Conservation (phyloP, 2,888 invertebrate genomes). For the Mimas tiliae region DNA sequence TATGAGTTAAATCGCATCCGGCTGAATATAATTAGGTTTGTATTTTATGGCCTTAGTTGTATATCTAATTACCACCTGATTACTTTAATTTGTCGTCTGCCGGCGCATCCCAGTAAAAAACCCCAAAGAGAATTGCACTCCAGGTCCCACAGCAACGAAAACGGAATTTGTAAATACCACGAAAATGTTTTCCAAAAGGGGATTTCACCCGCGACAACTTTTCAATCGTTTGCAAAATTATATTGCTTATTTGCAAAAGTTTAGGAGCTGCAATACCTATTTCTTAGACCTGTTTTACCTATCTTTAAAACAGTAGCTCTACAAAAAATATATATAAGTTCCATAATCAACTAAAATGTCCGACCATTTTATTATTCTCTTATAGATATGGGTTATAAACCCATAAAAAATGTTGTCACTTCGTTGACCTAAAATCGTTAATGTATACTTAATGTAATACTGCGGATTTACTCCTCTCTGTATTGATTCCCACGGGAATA, state of each 20-base stretch:
- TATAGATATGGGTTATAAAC: conserved; percentile 16
- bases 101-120: too few relatives aligned
- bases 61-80: too few relatives aligned
- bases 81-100: too few relatives aligned
- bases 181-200: too few relatives aligned
- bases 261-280: neutral
- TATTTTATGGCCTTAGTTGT: too few relatives aligned
- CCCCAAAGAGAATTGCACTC: too few relatives aligned
- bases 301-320: neutral
- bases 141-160: too few relatives aligned
- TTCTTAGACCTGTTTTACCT: neutral
- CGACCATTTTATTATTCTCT: conserved; percentile 9
- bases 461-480: neutral
- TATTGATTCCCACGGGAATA: conserved; percentile 15
- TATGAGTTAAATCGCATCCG: too few relatives aligned
- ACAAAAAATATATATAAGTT: neutral
- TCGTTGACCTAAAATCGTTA: conserved; percentile 23
- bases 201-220: too few relatives aligned
- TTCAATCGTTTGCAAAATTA: too few relatives aligned
- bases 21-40: too few relatives aligned
- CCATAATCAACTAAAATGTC: neutral
- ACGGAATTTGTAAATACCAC: too few relatives aligned
- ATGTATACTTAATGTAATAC: conserved; percentile 1
- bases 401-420: conserved; percentile 13
- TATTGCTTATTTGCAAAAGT: neutral